Evolutionary conservation across 2,888 invertebrate species (phyloP), one percentile per base, ranked within the genome.

Genomic region (Pasiphila rectangulata): DNA sequence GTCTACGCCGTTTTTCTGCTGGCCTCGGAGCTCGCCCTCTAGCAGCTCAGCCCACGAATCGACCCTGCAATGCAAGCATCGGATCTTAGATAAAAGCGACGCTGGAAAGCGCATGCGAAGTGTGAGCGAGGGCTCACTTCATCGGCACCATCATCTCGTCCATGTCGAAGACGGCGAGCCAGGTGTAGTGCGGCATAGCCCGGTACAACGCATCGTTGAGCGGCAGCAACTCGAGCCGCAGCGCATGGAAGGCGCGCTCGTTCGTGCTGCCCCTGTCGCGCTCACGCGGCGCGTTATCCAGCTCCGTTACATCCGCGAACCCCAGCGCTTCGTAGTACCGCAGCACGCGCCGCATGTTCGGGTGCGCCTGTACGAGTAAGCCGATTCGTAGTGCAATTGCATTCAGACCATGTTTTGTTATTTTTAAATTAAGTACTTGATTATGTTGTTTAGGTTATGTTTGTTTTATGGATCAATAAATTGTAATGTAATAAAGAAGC

Each of bases 201-300:
- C 54, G 44, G 35, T 54, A 56, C 9, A 56, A 20, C 9, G 54
- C 54, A 36, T 56, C 56, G 30, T 56, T 56, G 1, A 54, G 27
- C 0, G 56, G 42, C 19, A 48, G 30, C 4, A 56, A 40, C 32
- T 54, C 51, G 10, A 51, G 38, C 23, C 56, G 19, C 20, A 41
- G 7, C 12, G 49, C 54, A 4, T 13, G 23, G 36, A 43, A 54
- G 12, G 41, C 49, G 2, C 21, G 27, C 1, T 4, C 5, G n/a
- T n/a, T n/a, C n/a, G n/a, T n/a, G n/a, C n/a, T n/a, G 23, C 32
- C 39, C 3, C 15, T n/a, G 2, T 29, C 24, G 0, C 49, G 40
- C 10, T 47, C 10, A n/a, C 47, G 56, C 4, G 56, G 56, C 2
- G 56, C 16, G 6, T 57, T 46, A 2, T 37, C 20, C 24, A 54